phyloP scores from a whole-genome alignment of 2,888 invertebrate species.

The Listrodromus nycthemerus region DNA sequence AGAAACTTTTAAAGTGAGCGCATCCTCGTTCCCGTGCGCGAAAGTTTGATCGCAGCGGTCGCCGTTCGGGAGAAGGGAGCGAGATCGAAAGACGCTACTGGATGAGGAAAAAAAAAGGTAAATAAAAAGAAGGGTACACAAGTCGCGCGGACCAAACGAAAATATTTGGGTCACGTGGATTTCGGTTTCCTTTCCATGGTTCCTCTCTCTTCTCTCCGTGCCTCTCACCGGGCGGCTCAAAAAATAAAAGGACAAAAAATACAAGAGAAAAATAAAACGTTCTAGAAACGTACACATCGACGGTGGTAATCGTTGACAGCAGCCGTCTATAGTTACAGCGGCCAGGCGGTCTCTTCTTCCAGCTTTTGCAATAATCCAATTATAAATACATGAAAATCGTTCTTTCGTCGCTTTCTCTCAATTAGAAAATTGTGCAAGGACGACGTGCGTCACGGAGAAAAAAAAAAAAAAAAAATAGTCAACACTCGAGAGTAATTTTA shows the following conservation, averaged over 20 bases:
- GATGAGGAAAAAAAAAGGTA: slow-evolving; percentile 25
- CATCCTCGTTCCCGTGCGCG: slow-evolving; percentile 53
- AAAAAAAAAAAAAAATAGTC: neutral
- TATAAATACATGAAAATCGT: slow-evolving; percentile 10
- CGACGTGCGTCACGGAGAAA: slow-evolving; percentile 3
- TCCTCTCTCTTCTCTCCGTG: slow-evolving; percentile 57
- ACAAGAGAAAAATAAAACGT: slow-evolving; percentile 17
- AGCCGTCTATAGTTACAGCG: neutral
- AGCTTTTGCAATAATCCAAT: slow-evolving; percentile 35
- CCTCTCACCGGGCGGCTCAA: slow-evolving; percentile 45
- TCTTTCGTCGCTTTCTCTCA: neutral
- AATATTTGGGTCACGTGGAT: slow-evolving; percentile 76
- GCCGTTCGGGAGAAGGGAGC: slow-evolving; percentile 3
- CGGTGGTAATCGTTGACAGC: slow-evolving; percentile 18
- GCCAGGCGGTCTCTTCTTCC: slow-evolving; percentile 4
- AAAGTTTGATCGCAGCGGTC: slow-evolving; percentile 58
- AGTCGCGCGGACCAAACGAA: slow-evolving; percentile 63
- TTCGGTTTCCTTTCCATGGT: slow-evolving; percentile 72
- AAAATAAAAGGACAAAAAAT: slow-evolving; percentile 1
- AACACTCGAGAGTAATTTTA: neutral
- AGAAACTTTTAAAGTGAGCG: slow-evolving; percentile 17
- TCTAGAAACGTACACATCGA: slow-evolving; percentile 19
- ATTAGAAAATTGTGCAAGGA: slow-evolving; percentile 23
- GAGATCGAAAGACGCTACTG: slow-evolving; percentile 36
- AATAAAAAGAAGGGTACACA: slow-evolving; percentile 31